A percentile compares a stretch with the other conserved stretches of the same genome.
phyloP scores from a whole-genome alignment of 2,797 vertebrate genomes.

The Aplochiton taeniatus region DNA sequence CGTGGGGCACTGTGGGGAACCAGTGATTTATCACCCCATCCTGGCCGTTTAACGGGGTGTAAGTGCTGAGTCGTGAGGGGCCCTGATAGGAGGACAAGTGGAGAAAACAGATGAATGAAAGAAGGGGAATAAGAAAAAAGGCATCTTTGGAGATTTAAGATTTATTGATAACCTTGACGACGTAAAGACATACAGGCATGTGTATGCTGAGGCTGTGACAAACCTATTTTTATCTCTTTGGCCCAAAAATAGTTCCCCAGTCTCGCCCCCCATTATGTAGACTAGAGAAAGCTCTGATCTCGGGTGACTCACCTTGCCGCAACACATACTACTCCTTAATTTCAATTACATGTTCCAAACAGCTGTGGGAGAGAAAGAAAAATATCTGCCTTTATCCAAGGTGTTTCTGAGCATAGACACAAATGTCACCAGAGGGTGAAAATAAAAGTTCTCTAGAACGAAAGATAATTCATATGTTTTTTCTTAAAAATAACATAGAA shows the following conservation, averaged over 20 bases:
- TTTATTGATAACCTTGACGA: background rate
- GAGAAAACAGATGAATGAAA: conserved; percentile 37
- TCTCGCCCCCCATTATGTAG: too few species aligned
- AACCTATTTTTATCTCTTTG: too few species aligned
- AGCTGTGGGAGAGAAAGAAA: background rate
- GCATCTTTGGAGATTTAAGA: background rate
- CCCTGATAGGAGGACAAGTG: conserved; percentile 47
- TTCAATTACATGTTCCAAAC: background rate
- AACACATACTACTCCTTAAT: background rate
- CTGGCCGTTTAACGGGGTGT: conserved; percentile 64
- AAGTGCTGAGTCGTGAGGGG: conserved; percentile 65
- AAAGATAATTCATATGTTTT: conserved; percentile 19
- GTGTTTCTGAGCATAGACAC: too few species aligned
- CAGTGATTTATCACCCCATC: conserved; percentile 71
- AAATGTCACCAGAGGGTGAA: too few species aligned
- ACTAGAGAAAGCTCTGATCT: background rate
- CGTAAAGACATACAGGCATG: background rate
- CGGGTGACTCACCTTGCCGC: background rate
- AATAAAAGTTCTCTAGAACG: too few species aligned
- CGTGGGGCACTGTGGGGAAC: conserved; percentile 56
- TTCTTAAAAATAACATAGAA: conserved; percentile 19
- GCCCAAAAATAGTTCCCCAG: too few species aligned
- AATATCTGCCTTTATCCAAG: background rate
- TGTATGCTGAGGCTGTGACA: background rate
- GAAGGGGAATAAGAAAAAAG: conserved; percentile 15